Percentiles rank a stretch among this genome's conserved stretches.
Conservation (phyloP, 2,113 vertebrate species). For the Mesembrinibis cayennensis region DNA sequence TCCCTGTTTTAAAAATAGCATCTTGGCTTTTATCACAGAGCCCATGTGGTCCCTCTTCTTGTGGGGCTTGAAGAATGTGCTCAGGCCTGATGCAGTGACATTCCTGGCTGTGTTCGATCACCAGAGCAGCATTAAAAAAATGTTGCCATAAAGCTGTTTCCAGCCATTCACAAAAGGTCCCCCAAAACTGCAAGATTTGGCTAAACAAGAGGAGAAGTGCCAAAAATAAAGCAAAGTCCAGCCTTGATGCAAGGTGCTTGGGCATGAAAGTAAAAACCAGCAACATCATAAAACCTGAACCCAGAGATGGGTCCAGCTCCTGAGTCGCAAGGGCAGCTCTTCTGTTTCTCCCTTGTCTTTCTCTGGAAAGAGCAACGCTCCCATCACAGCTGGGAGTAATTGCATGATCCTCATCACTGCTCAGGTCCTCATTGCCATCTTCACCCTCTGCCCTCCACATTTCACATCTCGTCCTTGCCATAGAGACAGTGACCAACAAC, state of each 20-base stretch:
- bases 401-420: background rate
- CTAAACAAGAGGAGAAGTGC: background rate
- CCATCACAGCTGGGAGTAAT: background rate
- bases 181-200: background rate
- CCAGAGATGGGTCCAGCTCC: background rate
- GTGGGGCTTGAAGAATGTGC: background rate
- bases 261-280: background rate
- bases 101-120: background rate
- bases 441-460: background rate
- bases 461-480: background rate
- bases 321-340: background rate
- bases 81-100: background rate
- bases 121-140: background rate
- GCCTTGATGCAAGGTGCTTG: background rate
- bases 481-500: rapidly evolving
- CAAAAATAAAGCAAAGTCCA: background rate
- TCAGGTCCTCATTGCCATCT: background rate
- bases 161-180: background rate
- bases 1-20: background rate
- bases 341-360: background rate
- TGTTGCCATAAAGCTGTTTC: background rate
- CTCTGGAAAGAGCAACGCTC: background rate
- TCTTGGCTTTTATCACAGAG: background rate
- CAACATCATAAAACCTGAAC: background rate
- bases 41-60: background rate